These are phyloP conservation scores for Enteromius trimaculatus DNA, from an alignment of 2,797 vertebrate genomes.

Conservation along the genomic window DNA sequence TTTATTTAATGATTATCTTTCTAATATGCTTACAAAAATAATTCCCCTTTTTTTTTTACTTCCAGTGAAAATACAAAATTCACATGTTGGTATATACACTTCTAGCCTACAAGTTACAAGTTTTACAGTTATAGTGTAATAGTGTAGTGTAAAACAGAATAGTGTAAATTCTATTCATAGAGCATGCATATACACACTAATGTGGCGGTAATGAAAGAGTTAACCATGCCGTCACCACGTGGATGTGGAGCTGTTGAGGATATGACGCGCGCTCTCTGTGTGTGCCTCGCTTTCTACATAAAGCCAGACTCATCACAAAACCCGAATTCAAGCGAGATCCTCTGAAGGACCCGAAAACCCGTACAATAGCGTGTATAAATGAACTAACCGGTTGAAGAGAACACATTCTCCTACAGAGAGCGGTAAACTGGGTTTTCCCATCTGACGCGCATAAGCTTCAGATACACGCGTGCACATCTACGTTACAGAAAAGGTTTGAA, in stretches of 20 bases:
- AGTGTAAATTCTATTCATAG: not conserved
- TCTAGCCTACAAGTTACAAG: not conserved
- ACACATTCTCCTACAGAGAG: not conserved
- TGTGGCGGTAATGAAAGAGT: slow-evolving; percentile 28
- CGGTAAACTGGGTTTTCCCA: not conserved
- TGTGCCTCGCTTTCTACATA: slow-evolving; percentile 44
- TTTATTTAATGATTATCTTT: too few relatives aligned
- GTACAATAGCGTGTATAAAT: not conserved
- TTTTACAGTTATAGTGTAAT: too few relatives aligned
- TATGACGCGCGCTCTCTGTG: slow-evolving; percentile 51
- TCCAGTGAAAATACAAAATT: not conserved
- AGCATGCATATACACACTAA: not conserved
- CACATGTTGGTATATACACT: not conserved
- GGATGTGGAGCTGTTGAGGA: slow-evolving; percentile 51
- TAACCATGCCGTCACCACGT: slow-evolving; percentile 54
- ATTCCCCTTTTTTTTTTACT: too few relatives aligned
- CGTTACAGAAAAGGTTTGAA: slow-evolving; percentile 25
- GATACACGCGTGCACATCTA: slow-evolving; percentile 19
- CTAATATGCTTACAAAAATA: not conserved
- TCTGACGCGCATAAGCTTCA: slow-evolving; percentile 20
- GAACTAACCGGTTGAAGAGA: not conserved
- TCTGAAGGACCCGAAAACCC: not conserved
- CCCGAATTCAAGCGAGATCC: not conserved
- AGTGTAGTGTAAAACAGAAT: too few relatives aligned
- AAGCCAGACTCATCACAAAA: slow-evolving; percentile 18